phyloP scores from a whole-genome alignment of 2,113 vertebrate genomes.

The zebrafish (Danio rerio) region DNA sequence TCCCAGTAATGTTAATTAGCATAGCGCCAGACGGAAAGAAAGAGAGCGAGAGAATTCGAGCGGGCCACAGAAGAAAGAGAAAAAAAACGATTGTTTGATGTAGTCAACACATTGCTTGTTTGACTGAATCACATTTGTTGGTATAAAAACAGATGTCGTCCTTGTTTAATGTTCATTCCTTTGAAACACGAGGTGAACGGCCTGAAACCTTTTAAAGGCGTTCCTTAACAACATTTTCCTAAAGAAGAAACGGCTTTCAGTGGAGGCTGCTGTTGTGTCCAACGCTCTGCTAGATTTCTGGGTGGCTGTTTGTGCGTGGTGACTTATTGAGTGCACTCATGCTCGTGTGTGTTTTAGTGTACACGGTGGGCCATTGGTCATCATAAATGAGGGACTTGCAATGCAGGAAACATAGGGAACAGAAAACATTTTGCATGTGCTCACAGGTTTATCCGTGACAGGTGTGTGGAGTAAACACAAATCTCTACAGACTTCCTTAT shows the following conservation, averaged over 20 bases:
- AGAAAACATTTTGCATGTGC: conserved; percentile 21
- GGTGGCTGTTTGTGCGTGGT: background rate
- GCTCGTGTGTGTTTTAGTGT: conserved; percentile 2
- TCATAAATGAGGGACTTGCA: background rate
- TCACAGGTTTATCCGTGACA: conserved; percentile 35
- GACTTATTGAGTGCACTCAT: background rate
- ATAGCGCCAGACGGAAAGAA: conserved; percentile 72
- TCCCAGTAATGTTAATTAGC: conserved; percentile 83
- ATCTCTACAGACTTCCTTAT: conserved; percentile 23
- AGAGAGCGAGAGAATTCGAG: conserved; percentile 28
- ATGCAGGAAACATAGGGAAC: conserved; percentile 26
- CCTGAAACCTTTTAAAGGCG: conserved; percentile 15
- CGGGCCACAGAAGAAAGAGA: background rate
- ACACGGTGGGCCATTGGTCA: background rate
- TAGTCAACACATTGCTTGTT: conserved; percentile 20
- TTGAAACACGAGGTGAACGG: conserved; percentile 20
- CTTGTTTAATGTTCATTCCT: conserved; percentile 9
- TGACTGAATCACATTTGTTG: conserved; percentile 15
- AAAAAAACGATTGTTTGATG: background rate
- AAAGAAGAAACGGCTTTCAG: background rate
- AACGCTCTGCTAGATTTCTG: background rate
- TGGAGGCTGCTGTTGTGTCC: background rate
- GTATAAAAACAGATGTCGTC: conserved; percentile 25
- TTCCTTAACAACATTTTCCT: conserved; percentile 5
- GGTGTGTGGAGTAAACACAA: conserved; percentile 44